Base-by-base conservation (phyloP, 2,113 vertebrate species). In the Echinops telfairi region DNA sequence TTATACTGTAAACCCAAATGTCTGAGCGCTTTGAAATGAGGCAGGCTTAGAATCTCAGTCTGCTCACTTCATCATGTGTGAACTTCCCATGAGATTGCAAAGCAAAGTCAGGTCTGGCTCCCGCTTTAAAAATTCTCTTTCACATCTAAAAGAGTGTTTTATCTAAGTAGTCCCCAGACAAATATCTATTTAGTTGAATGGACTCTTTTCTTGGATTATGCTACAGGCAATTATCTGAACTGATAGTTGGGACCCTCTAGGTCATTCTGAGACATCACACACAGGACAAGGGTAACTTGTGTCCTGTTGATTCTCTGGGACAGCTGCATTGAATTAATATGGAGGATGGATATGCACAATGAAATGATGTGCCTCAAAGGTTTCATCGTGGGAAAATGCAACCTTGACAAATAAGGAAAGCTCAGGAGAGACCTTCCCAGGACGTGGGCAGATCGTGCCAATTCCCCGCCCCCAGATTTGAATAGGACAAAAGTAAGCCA, bases 281-380 rank as follows among this genome's bases (percentile, higher is more conserved):
- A 77, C 77, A 90, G 80, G 66, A 17, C 60, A 77, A 84, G 81
- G 93, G 92, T 91, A 88, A 90, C 89, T 78, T 81, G 81, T 81
- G 94, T n/a, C 86, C 57, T 86, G 84, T 64, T 94, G 76, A 90
- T 76, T 79, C 36, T 90, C 83, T 47, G 10, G 58, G 9, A 86
- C 79, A 71, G 73, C 94, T 96, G 80, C 80, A 95, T 95, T 95
- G 22, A 81, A 86, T 96, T 97, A 94, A 94, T 83, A 47, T 27
- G 38, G 79, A 95, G 87, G 53, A 71, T 79, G 60, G 89, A 62
- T 19, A 88, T 68, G 22, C 85, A 81, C 20, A 0, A 92, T 98
- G 96, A 95, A 91, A 36, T 33, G 86, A 40, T 77, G 86, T 89
- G 92, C 78, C 22, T 83, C 75, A 91, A 89, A 92, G 90, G 15